Evolutionary conservation across 2,888 invertebrate genomes (phyloP).

Genomic region (Drosophila nigricruria): DNA sequence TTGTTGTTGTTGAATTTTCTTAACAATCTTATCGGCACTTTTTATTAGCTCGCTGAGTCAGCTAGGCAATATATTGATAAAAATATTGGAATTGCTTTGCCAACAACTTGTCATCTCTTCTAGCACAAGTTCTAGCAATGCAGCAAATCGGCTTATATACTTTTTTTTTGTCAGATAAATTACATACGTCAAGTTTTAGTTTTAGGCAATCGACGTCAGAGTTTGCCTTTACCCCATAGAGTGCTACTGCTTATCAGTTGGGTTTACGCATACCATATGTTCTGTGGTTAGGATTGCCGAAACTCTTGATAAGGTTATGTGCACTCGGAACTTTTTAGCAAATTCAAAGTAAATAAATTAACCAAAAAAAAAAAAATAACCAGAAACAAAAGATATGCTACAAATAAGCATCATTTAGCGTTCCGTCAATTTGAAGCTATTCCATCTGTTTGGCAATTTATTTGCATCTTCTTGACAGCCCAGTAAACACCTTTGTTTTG

Average conservation of each 20-base stretch:
- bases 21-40: constrained; percentile 7
- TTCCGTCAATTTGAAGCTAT: constrained; percentile 22
- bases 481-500: constrained; percentile 26
- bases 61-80: constrained; percentile 5
- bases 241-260: constrained; percentile 3
- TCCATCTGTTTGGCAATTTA: constrained; percentile 27
- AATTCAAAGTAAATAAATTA: background rate
- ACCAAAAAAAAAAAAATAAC: background rate
- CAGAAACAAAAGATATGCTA: background rate
- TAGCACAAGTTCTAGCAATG: background rate
- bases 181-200: background rate
- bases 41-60: constrained; percentile 9
- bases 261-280: background rate
- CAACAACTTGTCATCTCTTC: background rate
- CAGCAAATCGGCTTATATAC: background rate
- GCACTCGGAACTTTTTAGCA: background rate
- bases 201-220: constrained; percentile 1
- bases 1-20: background rate
- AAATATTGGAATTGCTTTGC: background rate
- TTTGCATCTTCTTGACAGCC: constrained; percentile 17
- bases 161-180: background rate
- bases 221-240: constrained; percentile 6
- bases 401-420: constrained; percentile 44
- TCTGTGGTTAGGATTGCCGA: background rate
- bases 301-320: background rate